Evolutionary conservation across 2,888 invertebrate genomes (phyloP), one percentile per base, ranked within the genome.

Genomic region (Tethea ocularis): DNA sequence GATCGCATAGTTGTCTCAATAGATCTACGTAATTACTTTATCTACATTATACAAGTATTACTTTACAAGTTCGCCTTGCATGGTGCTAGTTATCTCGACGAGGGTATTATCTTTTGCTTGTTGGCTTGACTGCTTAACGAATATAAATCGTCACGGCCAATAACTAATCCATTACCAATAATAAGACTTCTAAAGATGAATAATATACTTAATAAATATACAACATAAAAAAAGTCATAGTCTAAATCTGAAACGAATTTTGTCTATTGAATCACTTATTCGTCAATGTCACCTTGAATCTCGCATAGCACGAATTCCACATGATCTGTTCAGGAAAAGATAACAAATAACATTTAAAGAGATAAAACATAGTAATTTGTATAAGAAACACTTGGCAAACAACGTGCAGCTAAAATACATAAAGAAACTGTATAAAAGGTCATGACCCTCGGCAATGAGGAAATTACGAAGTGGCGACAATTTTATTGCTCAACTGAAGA

Each of bases 401-500:
- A 61, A 24, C 55, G 56, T 65, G 63, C 63, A 66, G 62, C 69
- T 64, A 61, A 68, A 66, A 69, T 65, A 63, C 60, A 64, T 63
- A 61, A 64, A 67, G 60, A 64, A 55, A 41, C 66, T 61, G 63
- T 41, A 61, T 62, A 65, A 68, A 63, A 74, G 73, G 71, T 71
- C 71, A 62, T 57, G 66, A 63, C 64, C 73, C 69, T 72, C 67
- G 56, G 15, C 59, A 62, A 72, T 61, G 66, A 71, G 71, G 71
- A 72, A 72, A 72, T 64, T 58, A 60, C 61, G 60, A 61, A 67
- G 61, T 63, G 61, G 60, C 62, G 66, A 69, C 65, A 67, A 62
- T 68, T 67, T 72, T 66, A 72, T 70, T 66, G 69, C 64, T 57
- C 56, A 58, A 54, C 68, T 62, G 66, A 67, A 73, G 63, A 74